Conservation (phyloP, 2,888 invertebrate species). For the Herminia tarsipennalis region DNA sequence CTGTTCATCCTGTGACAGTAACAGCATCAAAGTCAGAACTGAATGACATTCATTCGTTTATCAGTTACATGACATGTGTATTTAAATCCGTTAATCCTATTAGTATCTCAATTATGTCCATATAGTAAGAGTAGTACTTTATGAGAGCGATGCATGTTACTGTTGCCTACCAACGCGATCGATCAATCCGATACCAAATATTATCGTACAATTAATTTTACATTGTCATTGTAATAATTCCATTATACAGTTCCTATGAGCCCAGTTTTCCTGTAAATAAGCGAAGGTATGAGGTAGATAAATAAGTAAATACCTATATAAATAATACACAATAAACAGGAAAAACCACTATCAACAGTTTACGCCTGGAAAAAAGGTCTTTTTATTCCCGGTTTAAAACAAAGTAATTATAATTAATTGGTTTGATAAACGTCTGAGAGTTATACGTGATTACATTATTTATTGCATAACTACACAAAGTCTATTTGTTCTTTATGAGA, state of each 20-base stretch:
- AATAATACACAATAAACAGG: not conserved
- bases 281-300: not conserved
- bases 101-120: too few relatives aligned
- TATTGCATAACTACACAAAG: too few relatives aligned
- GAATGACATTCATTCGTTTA: too few relatives aligned
- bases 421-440: not conserved
- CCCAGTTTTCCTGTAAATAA: not conserved
- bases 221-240: not conserved
- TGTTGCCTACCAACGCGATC: conserved; percentile 2
- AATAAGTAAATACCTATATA: not conserved
- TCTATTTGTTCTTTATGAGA: too few relatives aligned
- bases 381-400: too few relatives aligned
- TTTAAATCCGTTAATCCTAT: too few relatives aligned
- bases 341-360: conserved; percentile 5
- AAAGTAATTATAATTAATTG: not conserved
- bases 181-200: conserved; percentile 1
- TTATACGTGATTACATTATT: too few relatives aligned
- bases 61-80: too few relatives aligned
- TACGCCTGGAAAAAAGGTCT: too few relatives aligned
- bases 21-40: too few relatives aligned
- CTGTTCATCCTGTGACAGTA: too few relatives aligned
- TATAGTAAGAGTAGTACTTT: too few relatives aligned
- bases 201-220: not conserved
- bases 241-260: not conserved
- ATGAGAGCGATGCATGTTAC: not conserved